Percentiles rank a stretch among this genome's conserved stretches.
Evolutionary conservation across 1,140 invertebrate species (phyloP).

Genomic region (Drosophila nigrodunni): DNA sequence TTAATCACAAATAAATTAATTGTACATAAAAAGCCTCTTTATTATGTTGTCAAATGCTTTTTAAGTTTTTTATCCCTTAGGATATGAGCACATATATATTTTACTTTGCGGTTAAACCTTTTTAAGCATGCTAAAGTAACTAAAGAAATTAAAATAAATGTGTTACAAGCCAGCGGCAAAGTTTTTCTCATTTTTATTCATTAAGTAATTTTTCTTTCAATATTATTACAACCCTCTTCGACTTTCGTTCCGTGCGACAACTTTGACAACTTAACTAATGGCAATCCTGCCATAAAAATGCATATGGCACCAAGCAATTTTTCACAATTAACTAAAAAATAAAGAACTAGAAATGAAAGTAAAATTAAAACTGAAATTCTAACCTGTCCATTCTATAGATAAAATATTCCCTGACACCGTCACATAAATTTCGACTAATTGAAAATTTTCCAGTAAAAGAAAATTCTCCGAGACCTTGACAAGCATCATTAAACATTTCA

Average conservation of each 20-base stretch:
- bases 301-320: conserved; percentile 43
- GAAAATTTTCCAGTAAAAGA: conserved; percentile 63
- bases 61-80: no score
- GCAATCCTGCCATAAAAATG: conserved; percentile 4
- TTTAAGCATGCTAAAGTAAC: no score
- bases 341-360: conserved; percentile 10
- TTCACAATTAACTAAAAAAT: conserved; percentile 60
- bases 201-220: background rate
- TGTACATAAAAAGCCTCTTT: no score
- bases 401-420: conserved; percentile 34
- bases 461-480: conserved; percentile 49
- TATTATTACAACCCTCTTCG: background rate
- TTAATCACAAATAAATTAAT: no score
- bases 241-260: background rate
- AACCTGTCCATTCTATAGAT: conserved; percentile 27
- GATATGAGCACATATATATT: no score
- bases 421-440: conserved; percentile 74
- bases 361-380: conserved; percentile 45
- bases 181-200: no score
- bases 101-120: no score
- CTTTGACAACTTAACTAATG: conserved; percentile 59
- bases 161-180: no score
- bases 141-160: no score
- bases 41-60: no score
- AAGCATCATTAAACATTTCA: conserved; percentile 71